Evolutionary conservation across 2,797 vertebrate species (phyloP).

Genomic region (Rhinatrema bivittatum): DNA sequence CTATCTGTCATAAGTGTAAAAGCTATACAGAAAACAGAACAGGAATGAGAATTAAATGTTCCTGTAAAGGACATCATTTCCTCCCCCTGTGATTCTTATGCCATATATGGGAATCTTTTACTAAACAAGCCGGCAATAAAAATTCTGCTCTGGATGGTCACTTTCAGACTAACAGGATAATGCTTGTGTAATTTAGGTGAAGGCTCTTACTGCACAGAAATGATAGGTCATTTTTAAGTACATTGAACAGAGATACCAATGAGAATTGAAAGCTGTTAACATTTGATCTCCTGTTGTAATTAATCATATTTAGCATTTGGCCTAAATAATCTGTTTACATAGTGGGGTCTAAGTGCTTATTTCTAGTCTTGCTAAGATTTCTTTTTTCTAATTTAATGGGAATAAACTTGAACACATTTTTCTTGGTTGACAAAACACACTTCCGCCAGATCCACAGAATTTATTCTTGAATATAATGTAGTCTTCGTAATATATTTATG

Average conservation of each 20-base stretch:
- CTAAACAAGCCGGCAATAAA: constrained; percentile 29
- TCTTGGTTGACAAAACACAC: constrained; percentile 41
- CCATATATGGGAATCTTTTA: constrained; percentile 43
- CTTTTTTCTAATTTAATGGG: constrained; percentile 8
- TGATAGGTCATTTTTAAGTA: constrained; percentile 36
- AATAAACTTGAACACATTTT: constrained; percentile 22
- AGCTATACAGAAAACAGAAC: constrained; percentile 45
- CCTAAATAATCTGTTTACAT: constrained; percentile 33
- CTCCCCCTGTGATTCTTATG: constrained; percentile 16
- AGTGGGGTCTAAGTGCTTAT: constrained; percentile 18
- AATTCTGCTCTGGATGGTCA: constrained; percentile 13
- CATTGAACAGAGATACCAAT: constrained; percentile 18
- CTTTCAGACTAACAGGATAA: constrained; percentile 27
- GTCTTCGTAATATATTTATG: too few species aligned
- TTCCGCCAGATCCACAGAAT: constrained; percentile 31
- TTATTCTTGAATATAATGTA: too few species aligned
- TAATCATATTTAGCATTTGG: constrained; percentile 41
- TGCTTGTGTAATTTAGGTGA: constrained; percentile 26
- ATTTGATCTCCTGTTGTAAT: constrained; percentile 47
- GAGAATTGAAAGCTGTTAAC: constrained; percentile 49
- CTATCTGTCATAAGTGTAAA: constrained; percentile 28
- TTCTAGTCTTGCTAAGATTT: constrained; percentile 18
- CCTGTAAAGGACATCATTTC: constrained; percentile 29
- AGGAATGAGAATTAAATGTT: constrained; percentile 27
- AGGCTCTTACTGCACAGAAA: constrained; percentile 33